Base-by-base conservation (phyloP, 37 sponge, comb jelly and placozoan species). In the Halichondria panicea region DNA sequence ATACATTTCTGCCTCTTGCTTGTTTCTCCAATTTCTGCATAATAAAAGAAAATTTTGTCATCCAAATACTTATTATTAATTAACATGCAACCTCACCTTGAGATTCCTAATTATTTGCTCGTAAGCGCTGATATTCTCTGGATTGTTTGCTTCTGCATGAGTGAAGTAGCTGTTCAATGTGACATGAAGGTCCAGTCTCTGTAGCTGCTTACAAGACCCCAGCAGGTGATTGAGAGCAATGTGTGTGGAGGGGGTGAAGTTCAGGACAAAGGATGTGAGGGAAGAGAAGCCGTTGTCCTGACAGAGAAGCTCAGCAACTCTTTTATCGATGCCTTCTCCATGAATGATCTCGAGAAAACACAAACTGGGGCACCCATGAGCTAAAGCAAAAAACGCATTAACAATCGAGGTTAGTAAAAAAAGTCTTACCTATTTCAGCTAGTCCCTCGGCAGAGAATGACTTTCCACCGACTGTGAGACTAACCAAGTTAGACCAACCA, bases 241-340 rank as follows among this genome's bases (percentile, higher is more conserved):
- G 12, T 56, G 46, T 32, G 83, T 68, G n/a, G 72, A 8, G 22
- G 70, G 83, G 8, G 83, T 83, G 83, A 83, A 83, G 57, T 40
- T 68, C 46, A 83, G 68, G 37, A 54, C 40, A 60, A 83, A 61
- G 27, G 56, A 25, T 11, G 6, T 41, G 8, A 83, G 81, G 2
- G 72, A 50, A 0, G 50, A n/a, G 42, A 81, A 63, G 0, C 81
- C 66, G 5, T 71, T 61, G n/a, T 59, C 66, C 11, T 21, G 21
- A 25, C 65, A 65, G 32, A 81, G 35, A n/a, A 65, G 33, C 19
- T 38, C 50, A 55, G 72, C 52, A 19, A 36, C 66, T 3, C 30
- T 54, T 38, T 41, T 70, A 55, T 70, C 40, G 9, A 81, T 32
- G 46, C 38, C 28, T 9, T 75, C 69, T 18, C 83, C 68, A 33